Evolutionary conservation across 2,888 invertebrate species (phyloP), one percentile per base, ranked within the genome.

Genomic region (Hirtodrosophila cameraria): DNA sequence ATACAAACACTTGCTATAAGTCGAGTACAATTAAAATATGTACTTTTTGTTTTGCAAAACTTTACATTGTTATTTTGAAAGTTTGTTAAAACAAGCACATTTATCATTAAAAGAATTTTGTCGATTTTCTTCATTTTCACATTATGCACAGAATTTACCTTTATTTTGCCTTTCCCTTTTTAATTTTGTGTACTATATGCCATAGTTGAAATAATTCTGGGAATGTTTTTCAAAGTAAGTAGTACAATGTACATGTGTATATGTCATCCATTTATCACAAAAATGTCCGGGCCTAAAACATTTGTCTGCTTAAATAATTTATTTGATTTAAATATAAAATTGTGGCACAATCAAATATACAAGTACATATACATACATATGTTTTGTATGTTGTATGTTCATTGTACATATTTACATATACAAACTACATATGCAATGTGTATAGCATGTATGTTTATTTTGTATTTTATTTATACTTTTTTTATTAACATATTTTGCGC

Each of bases 401-500:
- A 12, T 27, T 15, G n/a, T 2, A 41, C 15, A 38, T 33, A 35
- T 16, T 20, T 30, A 25, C 18, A 20, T 36, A 41, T 13, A n/a
- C n/a, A 23, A 20, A 23, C 23, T 35, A 13, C 39, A 35, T 9
- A 15, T n/a, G 11, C 0, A 45, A 8, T 15, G 28, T 11, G 11
- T 4, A 31, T 4, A 18, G 43, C 13, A 13, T 27, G 13, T 5
- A 1, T 36, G 23, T 30, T 18, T 41, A 36, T 30, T 39, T 38
- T 15, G 15, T 49, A 58, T 43, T 58, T 62, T 41, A 35, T 43
- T 42, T 53, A 45, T 46, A 28, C 53, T 43, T 49, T 27, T 43
- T 63, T 61, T 42, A 43, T 46, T 60, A 73, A 67, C 67, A 77
- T 68, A 71, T 79, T 79, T 76, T 35, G 61, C 55, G 69, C 60